Conservation (phyloP, 1,140 invertebrate species). For the Drosophila varians region DNA sequence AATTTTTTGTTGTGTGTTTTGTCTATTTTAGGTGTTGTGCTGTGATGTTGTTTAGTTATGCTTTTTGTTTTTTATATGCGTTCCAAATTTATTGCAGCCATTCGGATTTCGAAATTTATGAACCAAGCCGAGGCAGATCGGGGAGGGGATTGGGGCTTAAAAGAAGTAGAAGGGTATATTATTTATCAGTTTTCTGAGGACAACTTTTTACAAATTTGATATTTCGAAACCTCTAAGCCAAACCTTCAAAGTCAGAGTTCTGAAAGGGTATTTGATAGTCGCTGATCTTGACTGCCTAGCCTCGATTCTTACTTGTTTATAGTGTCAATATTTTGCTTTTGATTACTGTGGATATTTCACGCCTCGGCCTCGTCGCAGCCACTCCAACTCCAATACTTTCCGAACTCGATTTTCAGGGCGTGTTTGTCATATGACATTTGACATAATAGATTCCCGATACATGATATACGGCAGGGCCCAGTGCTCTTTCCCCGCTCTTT, state of each 20-base stretch:
- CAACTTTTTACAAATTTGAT: too few species aligned
- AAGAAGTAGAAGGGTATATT: not conserved
- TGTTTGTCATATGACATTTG: slow-evolving; percentile 54
- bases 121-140: slow-evolving; percentile 20
- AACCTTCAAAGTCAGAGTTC: too few species aligned
- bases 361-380: slow-evolving; percentile 51
- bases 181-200: too few species aligned
- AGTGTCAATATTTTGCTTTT: slow-evolving; percentile 69
- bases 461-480: slow-evolving; percentile 25
- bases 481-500: not conserved
- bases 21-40: slow-evolving; percentile 74
- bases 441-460: slow-evolving; percentile 55
- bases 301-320: slow-evolving; percentile 36
- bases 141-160: not conserved
- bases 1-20: slow-evolving; percentile 38
- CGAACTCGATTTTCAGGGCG: slow-evolving; percentile 46
- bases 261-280: too few species aligned
- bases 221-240: too few species aligned
- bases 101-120: slow-evolving; percentile 70
- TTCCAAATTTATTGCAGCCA: slow-evolving; percentile 78
- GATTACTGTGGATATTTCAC: slow-evolving; percentile 76
- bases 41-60: slow-evolving; percentile 44
- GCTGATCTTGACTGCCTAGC: not conserved
- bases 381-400: not conserved
- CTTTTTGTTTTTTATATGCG: slow-evolving; percentile 57